Evolutionary conservation across 37 sponge, comb jelly and placozoan genomes (phyloP).

Genomic region (Lycopodina hypogea): DNA sequence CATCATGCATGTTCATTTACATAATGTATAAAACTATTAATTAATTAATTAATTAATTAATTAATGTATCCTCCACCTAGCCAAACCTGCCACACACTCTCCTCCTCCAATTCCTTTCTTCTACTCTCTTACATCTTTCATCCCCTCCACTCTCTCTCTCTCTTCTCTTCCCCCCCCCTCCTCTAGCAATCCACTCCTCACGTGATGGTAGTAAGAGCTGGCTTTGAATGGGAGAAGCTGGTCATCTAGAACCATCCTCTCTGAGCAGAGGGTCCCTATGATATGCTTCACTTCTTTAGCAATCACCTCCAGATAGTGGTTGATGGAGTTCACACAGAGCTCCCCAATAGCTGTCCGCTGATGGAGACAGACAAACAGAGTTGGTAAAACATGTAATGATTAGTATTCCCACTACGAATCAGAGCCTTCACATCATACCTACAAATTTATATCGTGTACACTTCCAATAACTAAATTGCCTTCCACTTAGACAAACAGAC

Average conservation of each 20-base stretch:
- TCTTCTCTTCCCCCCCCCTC: too few species aligned
- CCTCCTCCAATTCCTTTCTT: too few species aligned
- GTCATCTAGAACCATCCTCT: slow-evolving; percentile 35
- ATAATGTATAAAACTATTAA: too few species aligned
- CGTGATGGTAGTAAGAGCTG: slow-evolving; percentile 22
- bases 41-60: too few species aligned
- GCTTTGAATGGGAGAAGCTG: slow-evolving; percentile 20
- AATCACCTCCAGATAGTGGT: slow-evolving; percentile 79
- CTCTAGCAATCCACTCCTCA: background rate
- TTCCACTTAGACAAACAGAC: background rate
- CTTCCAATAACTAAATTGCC: too few species aligned
- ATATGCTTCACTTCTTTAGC: slow-evolving; percentile 69
- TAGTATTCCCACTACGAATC: background rate
- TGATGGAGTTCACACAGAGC: slow-evolving; percentile 74
- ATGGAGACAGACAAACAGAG: background rate
- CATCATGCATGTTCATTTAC: too few species aligned
- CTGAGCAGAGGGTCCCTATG: slow-evolving; percentile 24
- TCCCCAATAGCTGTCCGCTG: slow-evolving; percentile 79
- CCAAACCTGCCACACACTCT: too few species aligned
- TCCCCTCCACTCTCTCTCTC: too few species aligned
- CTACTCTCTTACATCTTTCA: too few species aligned
- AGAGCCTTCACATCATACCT: background rate
- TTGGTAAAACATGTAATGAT: background rate
- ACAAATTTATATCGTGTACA: background rate
- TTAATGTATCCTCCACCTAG: too few species aligned